Percentiles rank a stretch among this genome's conserved stretches.
Evolutionary conservation across 2,113 vertebrate species (phyloP).

Genomic region (Philantomba maxwellii): DNA sequence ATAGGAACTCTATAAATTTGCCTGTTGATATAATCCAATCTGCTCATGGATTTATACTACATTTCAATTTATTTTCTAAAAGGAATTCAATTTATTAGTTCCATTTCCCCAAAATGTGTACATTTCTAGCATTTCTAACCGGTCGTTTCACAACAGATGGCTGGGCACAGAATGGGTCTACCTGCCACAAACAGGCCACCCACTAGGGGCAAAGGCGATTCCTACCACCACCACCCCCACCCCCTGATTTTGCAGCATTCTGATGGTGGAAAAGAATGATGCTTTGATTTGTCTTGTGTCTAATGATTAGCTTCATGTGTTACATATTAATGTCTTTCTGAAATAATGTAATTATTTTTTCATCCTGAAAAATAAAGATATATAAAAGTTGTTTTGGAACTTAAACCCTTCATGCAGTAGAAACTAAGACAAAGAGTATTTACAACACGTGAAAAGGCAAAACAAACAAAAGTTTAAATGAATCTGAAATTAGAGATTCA

Average conservation of each 20-base stretch:
- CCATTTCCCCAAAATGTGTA: slow-evolving; percentile 51
- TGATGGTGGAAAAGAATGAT: neutral
- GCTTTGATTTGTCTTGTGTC: slow-evolving; percentile 39
- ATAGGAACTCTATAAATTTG: slow-evolving; percentile 56
- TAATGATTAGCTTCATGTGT: neutral
- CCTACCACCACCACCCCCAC: neutral
- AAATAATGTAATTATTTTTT: slow-evolving; percentile 35
- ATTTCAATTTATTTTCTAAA: slow-evolving; percentile 70
- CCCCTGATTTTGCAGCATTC: neutral
- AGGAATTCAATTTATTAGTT: slow-evolving; percentile 63
- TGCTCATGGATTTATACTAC: slow-evolving; percentile 48
- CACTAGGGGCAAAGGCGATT: slow-evolving; percentile 6
- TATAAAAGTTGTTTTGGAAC: neutral
- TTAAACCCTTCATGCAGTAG: neutral
- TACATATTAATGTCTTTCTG: slow-evolving; percentile 50
- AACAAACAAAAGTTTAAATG: slow-evolving; percentile 30
- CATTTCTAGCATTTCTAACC: slow-evolving; percentile 62
- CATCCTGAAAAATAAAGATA: slow-evolving; percentile 30
- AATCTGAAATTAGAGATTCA: neutral
- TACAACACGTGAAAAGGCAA: neutral
- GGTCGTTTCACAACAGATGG: slow-evolving; percentile 50
- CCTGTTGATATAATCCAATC: slow-evolving; percentile 36
- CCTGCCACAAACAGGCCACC: slow-evolving; percentile 45
- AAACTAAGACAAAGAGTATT: slow-evolving; percentile 28
- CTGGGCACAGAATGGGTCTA: slow-evolving; percentile 59